phyloP scores from a whole-genome alignment of 1,140 invertebrate species.

The Zophobas atratus region DNA sequence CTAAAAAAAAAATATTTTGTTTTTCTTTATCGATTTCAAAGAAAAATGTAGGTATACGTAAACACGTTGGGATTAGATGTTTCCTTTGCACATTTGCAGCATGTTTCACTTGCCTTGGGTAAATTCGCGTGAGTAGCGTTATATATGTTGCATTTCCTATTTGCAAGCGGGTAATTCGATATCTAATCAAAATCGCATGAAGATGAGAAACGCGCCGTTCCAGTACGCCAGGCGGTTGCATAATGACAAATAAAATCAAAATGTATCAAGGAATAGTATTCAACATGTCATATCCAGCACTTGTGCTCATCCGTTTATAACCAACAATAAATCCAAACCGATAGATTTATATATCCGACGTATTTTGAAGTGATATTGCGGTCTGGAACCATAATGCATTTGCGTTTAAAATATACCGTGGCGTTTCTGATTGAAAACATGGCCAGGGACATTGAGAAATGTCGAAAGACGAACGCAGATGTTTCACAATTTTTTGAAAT shows the following conservation, averaged over 20 bases:
- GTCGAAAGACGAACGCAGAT: too few relatives aligned
- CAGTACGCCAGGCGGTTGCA: conserved; percentile 11
- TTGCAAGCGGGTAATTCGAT: conserved; percentile 30
- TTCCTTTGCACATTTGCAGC: not conserved
- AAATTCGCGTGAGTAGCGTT: not conserved
- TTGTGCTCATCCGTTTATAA: conserved; percentile 7
- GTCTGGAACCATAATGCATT: not conserved
- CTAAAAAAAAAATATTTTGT: too few relatives aligned
- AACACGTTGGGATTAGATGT: not conserved
- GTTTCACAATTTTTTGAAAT: too few relatives aligned
- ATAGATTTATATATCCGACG: conserved; percentile 15
- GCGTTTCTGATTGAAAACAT: too few relatives aligned
- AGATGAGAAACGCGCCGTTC: not conserved
- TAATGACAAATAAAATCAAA: conserved; percentile 27
- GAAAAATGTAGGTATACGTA: too few relatives aligned
- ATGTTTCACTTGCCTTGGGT: not conserved
- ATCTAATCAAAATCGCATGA: conserved; percentile 26
- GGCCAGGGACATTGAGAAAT: too few relatives aligned
- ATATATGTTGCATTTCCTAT: conserved; percentile 9
- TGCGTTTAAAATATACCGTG: not conserved
- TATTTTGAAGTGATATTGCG: not conserved
- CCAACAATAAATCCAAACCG: conserved; percentile 17
- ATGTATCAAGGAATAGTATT: conserved; percentile 20
- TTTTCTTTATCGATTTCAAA: too few relatives aligned
- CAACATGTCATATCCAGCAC: conserved; percentile 14